phyloP scores from a whole-genome alignment of 1,140 invertebrate genomes.

The Drosophila nigrodunni region DNA sequence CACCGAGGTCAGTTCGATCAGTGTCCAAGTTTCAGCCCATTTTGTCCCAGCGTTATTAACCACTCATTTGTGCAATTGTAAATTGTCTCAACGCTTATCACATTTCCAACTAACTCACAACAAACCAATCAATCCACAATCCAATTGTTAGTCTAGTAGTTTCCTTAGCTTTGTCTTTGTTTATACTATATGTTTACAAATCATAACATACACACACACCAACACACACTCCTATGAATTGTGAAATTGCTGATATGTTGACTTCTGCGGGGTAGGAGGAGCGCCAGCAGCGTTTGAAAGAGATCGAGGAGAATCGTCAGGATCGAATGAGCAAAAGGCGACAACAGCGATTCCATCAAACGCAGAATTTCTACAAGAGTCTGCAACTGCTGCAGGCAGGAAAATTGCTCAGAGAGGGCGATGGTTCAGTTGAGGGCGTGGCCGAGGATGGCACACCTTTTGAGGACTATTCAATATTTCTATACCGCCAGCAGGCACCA shows the following conservation, averaged over 20 bases:
- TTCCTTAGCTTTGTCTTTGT: conserved; percentile 39
- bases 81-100: conserved; percentile 24
- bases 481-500: conserved; percentile 90
- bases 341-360: conserved; percentile 89
- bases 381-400: conserved; percentile 91
- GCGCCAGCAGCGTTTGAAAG: conserved; percentile 88
- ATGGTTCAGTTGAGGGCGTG: conserved; percentile 80
- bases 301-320: conserved; percentile 88
- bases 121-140: not conserved
- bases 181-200: conserved; percentile 39
- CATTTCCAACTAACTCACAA: not conserved
- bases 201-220: conserved; percentile 12
- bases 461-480: conserved; percentile 91
- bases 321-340: conserved; percentile 88
- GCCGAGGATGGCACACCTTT: conserved; percentile 86
- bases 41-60: conserved; percentile 8
- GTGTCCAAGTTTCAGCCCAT: conserved; percentile 52
- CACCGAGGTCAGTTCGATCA: conserved; percentile 76
- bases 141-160: conserved; percentile 48
- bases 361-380: conserved; percentile 91
- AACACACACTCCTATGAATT: conserved; percentile 24
- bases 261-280: conserved; percentile 86
- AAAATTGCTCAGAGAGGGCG: conserved; percentile 84
- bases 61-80: not conserved
- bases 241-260: conserved; percentile 41